Evolutionary conservation across 1,140 invertebrate species (phyloP), one percentile per base, ranked within the genome.

Genomic region (Magallana ariakensis): DNA sequence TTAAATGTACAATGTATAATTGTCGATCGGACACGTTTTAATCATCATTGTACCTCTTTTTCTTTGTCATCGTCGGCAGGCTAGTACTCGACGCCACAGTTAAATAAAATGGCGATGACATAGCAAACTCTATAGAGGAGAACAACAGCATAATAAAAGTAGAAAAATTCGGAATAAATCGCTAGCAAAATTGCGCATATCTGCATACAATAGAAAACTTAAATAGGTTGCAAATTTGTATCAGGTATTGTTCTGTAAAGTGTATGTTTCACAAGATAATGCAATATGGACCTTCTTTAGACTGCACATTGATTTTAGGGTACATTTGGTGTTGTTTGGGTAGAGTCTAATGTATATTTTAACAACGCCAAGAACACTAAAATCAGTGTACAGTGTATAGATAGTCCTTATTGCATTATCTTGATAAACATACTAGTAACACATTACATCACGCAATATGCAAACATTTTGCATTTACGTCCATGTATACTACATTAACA

Each of bases 91-190:
- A 75, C 66, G 15, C 66, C 22, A 75, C 66, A 75, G n/a, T n/a
- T n/a, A n/a, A 75, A 75, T 75, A 75, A 26, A 75, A 75, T 75
- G 22, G 66, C 66, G 19, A 75, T 75, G 6, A 75, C 33, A 26
- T 33, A 75, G 33, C 66, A 75, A 13, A 19, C 66, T 26, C 66
- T 75, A 26, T 10, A 13, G 8, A 33, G 8, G 22, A 66, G 33
- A 26, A 26, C 3, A 60, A 13, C n/a, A 13, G n/a, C 58, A 60
- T 60, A 0, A 60, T 6, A n/a, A 60, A 13, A 60, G n/a, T 16
- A 13, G 58, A 60, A 60, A 60, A 1, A 13, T 13, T 16, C 0
- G 9, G n/a, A 60, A 13, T 16, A 60, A 16, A 13, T n/a, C 13
- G 11, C 0, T 60, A 60, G 58, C n/a, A 16, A 6, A 60, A 46